Conservation (phyloP, 53 echinoderm and acorn worm genomes). For the Zoroaster sp. region DNA sequence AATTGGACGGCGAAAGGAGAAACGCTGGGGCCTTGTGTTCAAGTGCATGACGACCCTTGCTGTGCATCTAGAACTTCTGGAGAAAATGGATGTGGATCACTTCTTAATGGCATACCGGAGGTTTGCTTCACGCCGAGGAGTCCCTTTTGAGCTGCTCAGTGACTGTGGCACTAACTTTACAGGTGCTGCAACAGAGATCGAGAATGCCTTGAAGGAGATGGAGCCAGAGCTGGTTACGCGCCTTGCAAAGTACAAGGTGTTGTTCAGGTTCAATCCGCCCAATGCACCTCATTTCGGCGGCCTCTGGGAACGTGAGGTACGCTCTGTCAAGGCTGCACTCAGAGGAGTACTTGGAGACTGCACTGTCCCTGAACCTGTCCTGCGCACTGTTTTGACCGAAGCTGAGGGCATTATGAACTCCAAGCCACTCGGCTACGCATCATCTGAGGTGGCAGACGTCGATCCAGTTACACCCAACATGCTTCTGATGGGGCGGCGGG, state of each 20-base stretch:
- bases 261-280: slow-evolving; percentile 42
- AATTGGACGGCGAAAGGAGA: slow-evolving; percentile 31
- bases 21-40: slow-evolving; percentile 43
- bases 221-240: too few relatives aligned
- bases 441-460: slow-evolving; percentile 35
- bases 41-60: slow-evolving; percentile 50
- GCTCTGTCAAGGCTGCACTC: slow-evolving; percentile 37
- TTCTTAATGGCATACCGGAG: slow-evolving; percentile 53
- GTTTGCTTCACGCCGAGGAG: slow-evolving; percentile 6
- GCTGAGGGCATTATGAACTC: slow-evolving; percentile 54
- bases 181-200: slow-evolving; percentile 43
- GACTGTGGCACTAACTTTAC: slow-evolving; percentile 60
- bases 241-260: too few relatives aligned
- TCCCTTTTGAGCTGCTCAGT: slow-evolving; percentile 5
- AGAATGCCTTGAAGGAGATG: slow-evolving; percentile 13
- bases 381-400: slow-evolving; percentile 39
- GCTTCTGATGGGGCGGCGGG: slow-evolving; percentile 57
- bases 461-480: slow-evolving; percentile 55
- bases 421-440: slow-evolving; percentile 46
- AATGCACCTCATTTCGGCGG: slow-evolving; percentile 53
- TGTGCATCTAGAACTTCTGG: slow-evolving; percentile 17
- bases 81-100: slow-evolving; percentile 19
- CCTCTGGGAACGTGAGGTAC: slow-evolving; percentile 42
- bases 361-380: slow-evolving; percentile 32
- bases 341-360: slow-evolving; percentile 31